Evolutionary conservation across 1,140 invertebrate species (phyloP).

Genomic region (Drosophila sp.): DNA sequence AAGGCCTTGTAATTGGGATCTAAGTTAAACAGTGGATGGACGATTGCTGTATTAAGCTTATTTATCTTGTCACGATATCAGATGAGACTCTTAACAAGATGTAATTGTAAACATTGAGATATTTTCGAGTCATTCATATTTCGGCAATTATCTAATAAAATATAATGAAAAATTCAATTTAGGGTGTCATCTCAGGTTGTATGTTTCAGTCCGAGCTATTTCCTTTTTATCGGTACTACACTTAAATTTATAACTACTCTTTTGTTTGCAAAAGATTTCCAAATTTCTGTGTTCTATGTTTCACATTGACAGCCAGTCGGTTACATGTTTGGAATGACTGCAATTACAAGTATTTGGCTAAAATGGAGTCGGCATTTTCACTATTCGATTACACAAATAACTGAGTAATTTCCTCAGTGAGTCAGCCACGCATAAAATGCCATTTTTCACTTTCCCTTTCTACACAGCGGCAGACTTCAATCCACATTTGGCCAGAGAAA

Average conservation of each 20-base stretch:
- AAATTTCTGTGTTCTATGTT: background rate
- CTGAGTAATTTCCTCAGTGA: constrained; percentile 75
- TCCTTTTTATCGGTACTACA: background rate
- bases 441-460: constrained; percentile 81
- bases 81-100: background rate
- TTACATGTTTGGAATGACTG: constrained; percentile 41
- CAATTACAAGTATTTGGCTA: constrained; percentile 55
- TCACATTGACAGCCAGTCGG: constrained; percentile 32
- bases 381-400: constrained; percentile 66
- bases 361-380: constrained; percentile 53
- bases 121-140: too few species aligned
- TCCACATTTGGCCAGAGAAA: constrained; percentile 1
- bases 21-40: background rate
- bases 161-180: too few species aligned
- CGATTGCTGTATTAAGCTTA: background rate
- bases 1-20: background rate
- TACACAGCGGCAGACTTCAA: constrained; percentile 46
- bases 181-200: too few species aligned
- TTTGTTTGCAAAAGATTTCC: background rate
- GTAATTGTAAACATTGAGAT: background rate
- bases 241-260: background rate
- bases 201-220: too few species aligned
- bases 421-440: constrained; percentile 74
- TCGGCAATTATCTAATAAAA: too few species aligned
- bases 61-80: background rate